Evolutionary conservation across 1,140 invertebrate species (phyloP), one percentile per base, ranked within the genome.

Genomic region (Drosophila ananassae): DNA sequence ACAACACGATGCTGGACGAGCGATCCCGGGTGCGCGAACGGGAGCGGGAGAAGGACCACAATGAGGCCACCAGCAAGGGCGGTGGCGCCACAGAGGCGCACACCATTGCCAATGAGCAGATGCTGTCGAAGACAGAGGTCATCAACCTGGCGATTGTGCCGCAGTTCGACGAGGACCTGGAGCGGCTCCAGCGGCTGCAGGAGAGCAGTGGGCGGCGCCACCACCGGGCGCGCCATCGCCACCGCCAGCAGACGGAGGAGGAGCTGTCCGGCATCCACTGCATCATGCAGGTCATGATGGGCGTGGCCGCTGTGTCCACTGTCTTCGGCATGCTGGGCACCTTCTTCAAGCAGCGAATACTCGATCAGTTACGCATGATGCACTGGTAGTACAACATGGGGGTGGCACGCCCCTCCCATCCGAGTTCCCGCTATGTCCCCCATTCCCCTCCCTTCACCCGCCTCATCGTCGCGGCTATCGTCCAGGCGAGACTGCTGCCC

Each of bases 231-330:
- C 81, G 91, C 24, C 91, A 92, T 73, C 77, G 90, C 5, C 84
- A 91, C 44, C 63, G 63, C 10, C 89, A 83, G 44, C 83, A 91
- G 52, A 78, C 67, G 13, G 89, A 91, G 13, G 84, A 92, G 67
- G 91, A 92, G 28, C 44, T 92, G 51, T 92, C 91, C 4, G 87
- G 89, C 53, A 90, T 92, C 60, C 91, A 92, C 67, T 91, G 90
- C 77, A 76, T 92, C 72, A 92, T 92, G 91, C 91, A 92, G 89
- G 89, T 90, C 79, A 92, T 92, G 89, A 91, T 92, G 89, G 91
- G 78, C 59, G 90, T 92, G 79, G 91, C 91, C 25, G 91, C 91
- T 9, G 71, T 92, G 8, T 92, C 89, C 41, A 92, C 91, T 1
- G 90, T 92, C 25, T 92, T 92, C 54, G 91, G 91, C 37, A 91